Conservation (phyloP, 2,888 invertebrate genomes). For the Tipula helvola region DNA sequence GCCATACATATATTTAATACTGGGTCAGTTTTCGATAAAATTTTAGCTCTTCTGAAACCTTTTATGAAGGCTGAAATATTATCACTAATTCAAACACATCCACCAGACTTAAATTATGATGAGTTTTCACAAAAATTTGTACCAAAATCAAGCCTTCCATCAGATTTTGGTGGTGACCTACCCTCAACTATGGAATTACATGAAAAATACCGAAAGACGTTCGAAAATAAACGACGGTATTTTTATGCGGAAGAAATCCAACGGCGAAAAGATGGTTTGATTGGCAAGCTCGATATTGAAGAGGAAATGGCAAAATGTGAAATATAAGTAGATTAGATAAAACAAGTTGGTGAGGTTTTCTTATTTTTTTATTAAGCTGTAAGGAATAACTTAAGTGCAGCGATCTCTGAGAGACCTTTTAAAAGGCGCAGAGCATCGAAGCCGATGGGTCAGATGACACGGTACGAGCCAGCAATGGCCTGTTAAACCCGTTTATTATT, state of each 20-base stretch:
- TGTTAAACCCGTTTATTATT: no score
- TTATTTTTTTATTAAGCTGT: not conserved
- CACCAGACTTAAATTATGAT: constrained; percentile 41
- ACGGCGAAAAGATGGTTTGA: constrained; percentile 11
- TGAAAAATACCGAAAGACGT: constrained; percentile 15
- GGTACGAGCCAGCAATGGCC: no score
- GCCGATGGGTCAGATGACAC: no score
- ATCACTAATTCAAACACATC: constrained; percentile 39
- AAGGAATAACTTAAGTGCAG: not conserved
- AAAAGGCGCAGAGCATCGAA: no score
- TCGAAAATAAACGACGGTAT: constrained; percentile 15
- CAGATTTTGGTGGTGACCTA: constrained; percentile 48
- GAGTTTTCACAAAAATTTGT: constrained; percentile 43
- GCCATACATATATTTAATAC: constrained; percentile 55
- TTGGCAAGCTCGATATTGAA: not conserved
- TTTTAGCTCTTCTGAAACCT: constrained; percentile 43
- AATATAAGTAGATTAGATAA: not conserved
- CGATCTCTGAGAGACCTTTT: no score
- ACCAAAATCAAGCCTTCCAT: constrained; percentile 44
- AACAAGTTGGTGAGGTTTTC: not conserved
- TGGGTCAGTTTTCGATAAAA: constrained; percentile 44
- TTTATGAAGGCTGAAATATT: constrained; percentile 47
- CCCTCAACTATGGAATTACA: constrained; percentile 15
- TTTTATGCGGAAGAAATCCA: constrained; percentile 18
- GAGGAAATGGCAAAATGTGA: not conserved